A percentile compares a stretch with the other conserved stretches of the same genome.
Conservation (phyloP, 2,113 vertebrate species). For the Zosterops japonicus region DNA sequence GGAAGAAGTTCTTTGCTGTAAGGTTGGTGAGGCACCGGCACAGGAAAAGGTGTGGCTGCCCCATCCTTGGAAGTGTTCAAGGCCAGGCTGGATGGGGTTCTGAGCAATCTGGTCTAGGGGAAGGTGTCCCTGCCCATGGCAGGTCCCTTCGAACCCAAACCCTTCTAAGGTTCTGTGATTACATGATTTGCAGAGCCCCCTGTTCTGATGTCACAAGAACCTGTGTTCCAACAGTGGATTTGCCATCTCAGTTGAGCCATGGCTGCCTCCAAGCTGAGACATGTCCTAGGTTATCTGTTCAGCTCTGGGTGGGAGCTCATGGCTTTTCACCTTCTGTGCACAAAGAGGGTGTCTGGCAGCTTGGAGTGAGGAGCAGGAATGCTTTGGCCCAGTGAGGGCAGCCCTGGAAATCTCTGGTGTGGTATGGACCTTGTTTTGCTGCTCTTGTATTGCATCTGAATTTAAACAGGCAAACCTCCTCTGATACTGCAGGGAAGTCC, state of each 20-base stretch:
- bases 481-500: not conserved
- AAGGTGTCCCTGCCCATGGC: not conserved
- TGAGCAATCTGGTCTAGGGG: not conserved
- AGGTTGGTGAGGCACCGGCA: not conserved
- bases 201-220: not conserved
- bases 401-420: not conserved
- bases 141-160: no score
- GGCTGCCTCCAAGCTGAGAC: not conserved
- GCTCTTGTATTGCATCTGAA: not conserved
- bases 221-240: not conserved
- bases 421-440: not conserved
- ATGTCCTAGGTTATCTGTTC: not conserved
- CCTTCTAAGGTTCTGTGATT: not conserved
- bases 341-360: not conserved
- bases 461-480: constrained; percentile 2
- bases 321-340: not conserved
- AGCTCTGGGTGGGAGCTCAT: not conserved
- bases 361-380: not conserved
- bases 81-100: not conserved
- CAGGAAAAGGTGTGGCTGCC: not conserved
- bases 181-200: no score
- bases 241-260: not conserved
- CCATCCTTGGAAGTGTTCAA: not conserved
- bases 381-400: rapidly evolving
- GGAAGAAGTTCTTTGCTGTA: not conserved